phyloP scores from a whole-genome alignment of 2,113 vertebrate genomes.

The Chionodraco myersi region DNA sequence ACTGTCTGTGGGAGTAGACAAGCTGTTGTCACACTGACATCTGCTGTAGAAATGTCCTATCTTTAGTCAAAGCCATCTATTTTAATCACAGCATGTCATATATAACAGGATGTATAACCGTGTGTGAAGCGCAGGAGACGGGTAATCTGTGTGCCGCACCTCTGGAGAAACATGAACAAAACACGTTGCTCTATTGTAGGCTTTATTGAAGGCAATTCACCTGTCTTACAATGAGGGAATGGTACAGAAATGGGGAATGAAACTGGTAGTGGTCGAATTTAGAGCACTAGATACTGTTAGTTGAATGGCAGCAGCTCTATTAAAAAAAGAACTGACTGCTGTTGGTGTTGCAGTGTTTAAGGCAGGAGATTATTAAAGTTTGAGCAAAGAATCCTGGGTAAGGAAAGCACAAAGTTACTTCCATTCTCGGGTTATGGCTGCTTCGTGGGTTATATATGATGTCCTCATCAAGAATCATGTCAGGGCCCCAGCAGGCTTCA shows the following conservation, averaged over 20 bases:
- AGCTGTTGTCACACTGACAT: constrained; percentile 34
- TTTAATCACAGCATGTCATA: constrained; percentile 49
- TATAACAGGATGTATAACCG: constrained; percentile 32
- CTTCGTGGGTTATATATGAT: constrained; percentile 38
- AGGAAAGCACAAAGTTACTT: constrained; percentile 20
- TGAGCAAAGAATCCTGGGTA: constrained; percentile 24
- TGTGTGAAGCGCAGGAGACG: background rate
- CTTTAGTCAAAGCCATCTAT: constrained; percentile 45
- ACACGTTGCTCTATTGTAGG: background rate
- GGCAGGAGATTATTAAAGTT: constrained; percentile 35
- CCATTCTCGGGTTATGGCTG: background rate
- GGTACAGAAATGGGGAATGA: background rate
- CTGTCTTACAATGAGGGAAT: background rate
- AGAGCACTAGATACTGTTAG: background rate
- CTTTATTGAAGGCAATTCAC: background rate
- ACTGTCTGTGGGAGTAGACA: constrained; percentile 17
- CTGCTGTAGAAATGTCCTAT: constrained; percentile 21
- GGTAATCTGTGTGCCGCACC: background rate
- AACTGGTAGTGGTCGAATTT: background rate
- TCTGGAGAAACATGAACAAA: constrained; percentile 20
- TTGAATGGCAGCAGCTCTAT: background rate
- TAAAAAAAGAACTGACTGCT: constrained; percentile 13
- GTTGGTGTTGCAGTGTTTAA: constrained; percentile 11
- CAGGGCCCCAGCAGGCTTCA: constrained; percentile 37
- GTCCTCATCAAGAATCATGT: constrained; percentile 42